A percentile compares a stretch with the other conserved stretches of the same genome.
phyloP scores from a whole-genome alignment of 2,113 vertebrate genomes.

The Paramormyrops kingsleyae region DNA sequence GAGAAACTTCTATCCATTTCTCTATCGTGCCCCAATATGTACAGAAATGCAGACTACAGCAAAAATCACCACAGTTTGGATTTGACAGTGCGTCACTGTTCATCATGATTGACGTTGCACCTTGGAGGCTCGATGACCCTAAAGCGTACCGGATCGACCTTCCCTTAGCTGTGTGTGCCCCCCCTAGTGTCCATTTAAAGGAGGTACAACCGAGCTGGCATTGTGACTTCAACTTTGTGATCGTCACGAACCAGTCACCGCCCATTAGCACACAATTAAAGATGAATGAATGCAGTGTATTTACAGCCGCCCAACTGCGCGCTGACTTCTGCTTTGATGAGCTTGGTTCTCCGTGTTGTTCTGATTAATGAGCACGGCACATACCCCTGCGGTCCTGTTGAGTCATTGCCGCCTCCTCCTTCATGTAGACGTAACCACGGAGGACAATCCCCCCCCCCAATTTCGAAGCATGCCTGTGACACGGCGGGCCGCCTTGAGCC shows the following conservation, averaged over 20 bases:
- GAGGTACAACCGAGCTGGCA: not conserved
- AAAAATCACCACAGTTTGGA: not conserved
- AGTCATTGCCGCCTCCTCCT: not conserved
- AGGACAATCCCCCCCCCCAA: not conserved
- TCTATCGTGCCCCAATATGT: not conserved
- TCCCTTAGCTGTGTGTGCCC: not conserved
- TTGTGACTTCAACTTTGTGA: not conserved
- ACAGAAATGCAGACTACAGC: not conserved
- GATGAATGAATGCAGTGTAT: not conserved
- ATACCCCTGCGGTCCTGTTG: not conserved
- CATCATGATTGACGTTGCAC: not conserved
- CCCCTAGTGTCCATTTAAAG: not conserved
- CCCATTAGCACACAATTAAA: conserved; percentile 8
- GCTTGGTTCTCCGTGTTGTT: not conserved
- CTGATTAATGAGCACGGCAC: not conserved
- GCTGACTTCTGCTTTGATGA: not conserved
- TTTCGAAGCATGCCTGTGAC: conserved; percentile 14
- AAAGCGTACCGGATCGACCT: not conserved
- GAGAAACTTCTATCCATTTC: not conserved
- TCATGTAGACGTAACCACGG: not conserved
- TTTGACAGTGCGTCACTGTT: not conserved
- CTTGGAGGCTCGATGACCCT: not conserved
- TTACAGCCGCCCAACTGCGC: not conserved
- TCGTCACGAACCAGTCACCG: not conserved
- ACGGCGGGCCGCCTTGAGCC: conserved; percentile 24